A percentile compares a stretch with the other conserved stretches of the same genome.
phyloP scores from a whole-genome alignment of 2,113 vertebrate species.

The Gymnarchus niloticus region DNA sequence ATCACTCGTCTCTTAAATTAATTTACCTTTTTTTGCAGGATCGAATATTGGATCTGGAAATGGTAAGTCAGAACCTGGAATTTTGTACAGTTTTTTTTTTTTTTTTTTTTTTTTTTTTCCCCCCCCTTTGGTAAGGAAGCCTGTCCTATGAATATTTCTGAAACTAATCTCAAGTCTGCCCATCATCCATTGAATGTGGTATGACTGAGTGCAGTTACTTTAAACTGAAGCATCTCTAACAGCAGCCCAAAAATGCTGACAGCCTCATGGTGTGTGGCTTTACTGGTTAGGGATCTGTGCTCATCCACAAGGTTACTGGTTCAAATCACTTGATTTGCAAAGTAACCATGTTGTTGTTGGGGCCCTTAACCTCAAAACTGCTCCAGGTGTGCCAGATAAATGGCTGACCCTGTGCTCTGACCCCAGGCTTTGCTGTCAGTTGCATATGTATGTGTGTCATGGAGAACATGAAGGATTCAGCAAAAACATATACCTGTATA shows the following conservation, averaged over 20 bases:
- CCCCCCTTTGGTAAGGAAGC: not conserved
- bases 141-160: not conserved
- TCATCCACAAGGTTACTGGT: not conserved
- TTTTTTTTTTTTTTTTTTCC: not conserved
- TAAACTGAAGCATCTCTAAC: not conserved
- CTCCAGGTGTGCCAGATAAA: not conserved
- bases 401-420: not conserved
- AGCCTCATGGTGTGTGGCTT: not conserved
- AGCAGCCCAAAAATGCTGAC: not conserved
- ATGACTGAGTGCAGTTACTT: not conserved
- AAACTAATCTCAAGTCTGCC: not conserved
- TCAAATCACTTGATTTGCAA: not conserved
- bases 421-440: too few species aligned
- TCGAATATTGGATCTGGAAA: conserved; percentile 57
- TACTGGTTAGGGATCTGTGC: too few species aligned
- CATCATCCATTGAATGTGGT: not conserved
- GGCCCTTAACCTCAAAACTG: not conserved
- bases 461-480: not conserved
- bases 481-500: too few species aligned
- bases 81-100: not conserved
- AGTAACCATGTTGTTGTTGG: not conserved
- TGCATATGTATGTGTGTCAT: too few species aligned
- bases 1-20: not conserved
- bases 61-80: conserved; percentile 46
- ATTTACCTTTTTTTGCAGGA: conserved; percentile 48